Base-by-base conservation (phyloP, 2,113 vertebrate species). In the Hippoglossus stenolepis region DNA sequence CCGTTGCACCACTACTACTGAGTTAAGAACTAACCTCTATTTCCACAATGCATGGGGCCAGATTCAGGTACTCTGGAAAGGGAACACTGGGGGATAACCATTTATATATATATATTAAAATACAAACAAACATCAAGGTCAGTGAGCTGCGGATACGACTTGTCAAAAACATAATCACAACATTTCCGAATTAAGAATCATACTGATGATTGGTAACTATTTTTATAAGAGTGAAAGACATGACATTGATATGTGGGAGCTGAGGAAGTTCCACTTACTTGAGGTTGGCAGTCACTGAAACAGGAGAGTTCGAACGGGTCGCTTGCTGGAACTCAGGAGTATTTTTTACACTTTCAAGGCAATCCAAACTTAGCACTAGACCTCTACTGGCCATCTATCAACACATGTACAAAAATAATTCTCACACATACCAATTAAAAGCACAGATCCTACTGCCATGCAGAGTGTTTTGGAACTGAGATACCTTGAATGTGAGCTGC, bases 401-500 rank as follows among this genome's bases (percentile, higher is more conserved):
- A 66, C 20, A 85, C 15, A 75, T 12, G 73, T 2, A 54, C 6
- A 79, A 40, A 54, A 20, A 45, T 2, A 73, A 66, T 40, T 3
- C 0, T 47, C 62, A 6, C 3, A 66, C 5, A 65, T 40, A 20
- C 15, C 14, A 14, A 18, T 0, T 31, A 9, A 53, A 24, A 63
- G 26, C 1, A 31, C 11, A 60, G 12, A 45, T 10, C 11, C 13
- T 17, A 2, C 9, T 26, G 59, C 35, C 2, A 0, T 5, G 10
- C 8, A 2, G 21, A 49, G 9, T 18, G 3, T 8, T 11, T 3
- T 20, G 2, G 49, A 3, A 28, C 85, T 67, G 10, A 67, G 35
- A 74, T 95, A 98, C 97, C 97, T 97, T 96, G 78, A 81, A 91
- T 58, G 95, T 95, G 59, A 92, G 91, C 76, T 90, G 90, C 77